Conservation (phyloP, 2,797 vertebrate genomes). For the Taenioides sp. region DNA sequence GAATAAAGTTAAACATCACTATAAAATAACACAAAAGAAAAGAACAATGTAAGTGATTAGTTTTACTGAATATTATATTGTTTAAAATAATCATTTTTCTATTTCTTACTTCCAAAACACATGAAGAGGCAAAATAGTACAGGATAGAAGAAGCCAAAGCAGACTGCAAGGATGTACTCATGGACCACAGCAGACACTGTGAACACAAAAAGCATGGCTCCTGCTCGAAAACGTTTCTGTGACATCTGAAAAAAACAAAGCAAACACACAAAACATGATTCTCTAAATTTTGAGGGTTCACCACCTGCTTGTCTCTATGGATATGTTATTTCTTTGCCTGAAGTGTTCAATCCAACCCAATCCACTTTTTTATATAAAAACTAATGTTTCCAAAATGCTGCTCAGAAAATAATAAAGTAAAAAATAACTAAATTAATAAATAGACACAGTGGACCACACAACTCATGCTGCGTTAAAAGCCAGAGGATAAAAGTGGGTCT, state of each 20-base stretch:
- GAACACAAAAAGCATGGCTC: constrained; percentile 91
- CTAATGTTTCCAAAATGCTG: too few relatives aligned
- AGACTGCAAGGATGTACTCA: constrained; percentile 87
- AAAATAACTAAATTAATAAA: too few relatives aligned
- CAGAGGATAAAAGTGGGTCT: too few relatives aligned
- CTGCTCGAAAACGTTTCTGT: constrained; percentile 83
- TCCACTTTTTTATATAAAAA: too few relatives aligned
- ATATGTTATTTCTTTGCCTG: too few relatives aligned
- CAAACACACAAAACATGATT: background rate
- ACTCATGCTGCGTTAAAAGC: too few relatives aligned
- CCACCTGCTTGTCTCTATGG: too few relatives aligned
- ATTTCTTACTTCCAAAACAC: constrained; percentile 92
- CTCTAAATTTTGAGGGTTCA: background rate
- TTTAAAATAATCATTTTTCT: background rate
- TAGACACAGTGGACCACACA: too few relatives aligned
- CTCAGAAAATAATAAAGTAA: too few relatives aligned
- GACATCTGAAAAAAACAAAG: constrained; percentile 80
- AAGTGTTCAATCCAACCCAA: too few relatives aligned
- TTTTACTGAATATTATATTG: background rate
- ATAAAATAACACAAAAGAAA: constrained; percentile 38
- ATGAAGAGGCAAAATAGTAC: constrained; percentile 92
- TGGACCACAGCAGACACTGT: constrained; percentile 89
- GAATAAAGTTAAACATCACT: constrained; percentile 96
- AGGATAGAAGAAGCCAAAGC: constrained; percentile 93
- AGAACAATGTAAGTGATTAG: background rate